phyloP scores from a whole-genome alignment of 2,113 vertebrate species.

The Seriola rivoliana region DNA sequence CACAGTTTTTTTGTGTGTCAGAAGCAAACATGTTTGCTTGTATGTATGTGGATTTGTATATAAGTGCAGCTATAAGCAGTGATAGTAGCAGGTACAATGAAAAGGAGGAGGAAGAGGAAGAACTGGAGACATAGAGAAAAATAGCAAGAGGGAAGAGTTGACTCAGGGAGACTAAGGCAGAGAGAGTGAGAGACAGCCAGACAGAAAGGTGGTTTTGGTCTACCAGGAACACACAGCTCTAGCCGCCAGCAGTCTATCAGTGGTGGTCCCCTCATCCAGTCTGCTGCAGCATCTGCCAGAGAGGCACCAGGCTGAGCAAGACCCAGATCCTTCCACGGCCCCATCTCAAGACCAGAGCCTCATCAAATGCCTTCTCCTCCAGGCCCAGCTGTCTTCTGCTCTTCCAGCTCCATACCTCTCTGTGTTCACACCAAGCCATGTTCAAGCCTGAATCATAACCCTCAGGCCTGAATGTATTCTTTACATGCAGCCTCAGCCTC shows the following conservation, averaged over 20 bases:
- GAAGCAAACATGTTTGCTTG: slow-evolving; percentile 60
- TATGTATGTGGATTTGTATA: slow-evolving; percentile 52
- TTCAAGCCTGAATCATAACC: slow-evolving; percentile 56
- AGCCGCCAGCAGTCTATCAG: slow-evolving; percentile 79
- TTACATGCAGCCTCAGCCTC: slow-evolving; percentile 40
- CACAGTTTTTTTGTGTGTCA: slow-evolving; percentile 57
- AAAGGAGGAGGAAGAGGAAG: slow-evolving; percentile 57
- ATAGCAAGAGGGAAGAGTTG: slow-evolving; percentile 39
- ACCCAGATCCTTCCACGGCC: slow-evolving; percentile 69
- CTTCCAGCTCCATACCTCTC: slow-evolving; percentile 46
- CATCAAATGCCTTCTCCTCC: slow-evolving; percentile 65
- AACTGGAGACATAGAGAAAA: slow-evolving; percentile 49
- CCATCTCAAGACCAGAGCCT: slow-evolving; percentile 65
- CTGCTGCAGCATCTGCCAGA: slow-evolving; percentile 91
- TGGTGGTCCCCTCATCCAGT: slow-evolving; percentile 86
- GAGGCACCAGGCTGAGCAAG: slow-evolving; percentile 78
- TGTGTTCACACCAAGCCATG: slow-evolving; percentile 63
- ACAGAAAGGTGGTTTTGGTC: slow-evolving; percentile 75
- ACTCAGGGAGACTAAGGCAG: slow-evolving; percentile 37
- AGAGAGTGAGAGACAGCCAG: slow-evolving; percentile 59
- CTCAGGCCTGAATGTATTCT: slow-evolving; percentile 51
- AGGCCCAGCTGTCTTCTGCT: slow-evolving; percentile 68
- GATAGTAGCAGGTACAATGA: slow-evolving; percentile 38
- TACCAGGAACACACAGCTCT: slow-evolving; percentile 73
- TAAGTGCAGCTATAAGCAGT: slow-evolving; percentile 60